A percentile compares a stretch with the other conserved stretches of the same genome.
Conservation (phyloP, 1,140 invertebrate species). For the Calosoma granatense region DNA sequence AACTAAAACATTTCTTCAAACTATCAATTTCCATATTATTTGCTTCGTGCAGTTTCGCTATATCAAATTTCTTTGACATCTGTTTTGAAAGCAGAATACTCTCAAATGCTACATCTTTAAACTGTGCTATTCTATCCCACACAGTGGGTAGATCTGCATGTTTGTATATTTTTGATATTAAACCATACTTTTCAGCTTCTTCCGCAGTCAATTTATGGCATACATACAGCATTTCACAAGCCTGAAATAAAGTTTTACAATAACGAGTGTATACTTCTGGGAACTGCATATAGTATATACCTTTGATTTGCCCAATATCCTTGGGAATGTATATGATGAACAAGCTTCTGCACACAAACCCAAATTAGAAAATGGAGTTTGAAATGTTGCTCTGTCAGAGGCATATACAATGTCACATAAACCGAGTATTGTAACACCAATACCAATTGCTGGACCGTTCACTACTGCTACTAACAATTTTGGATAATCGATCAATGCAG, state of each 20-base stretch:
- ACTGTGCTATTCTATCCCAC: slow-evolving; percentile 21
- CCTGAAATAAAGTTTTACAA: slow-evolving; percentile 41
- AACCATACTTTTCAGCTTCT: slow-evolving; percentile 26
- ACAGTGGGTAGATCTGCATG: slow-evolving; percentile 22
- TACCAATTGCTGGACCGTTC: slow-evolving; percentile 90
- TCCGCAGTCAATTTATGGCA: slow-evolving; percentile 66
- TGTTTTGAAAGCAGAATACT: slow-evolving; percentile 25
- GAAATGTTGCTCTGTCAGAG: slow-evolving; percentile 71
- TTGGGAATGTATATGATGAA: slow-evolving; percentile 74
- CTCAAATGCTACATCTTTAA: slow-evolving; percentile 23
- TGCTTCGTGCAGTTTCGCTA: slow-evolving; percentile 17
- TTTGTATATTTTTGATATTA: slow-evolving; percentile 26
- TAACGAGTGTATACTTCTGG: slow-evolving; percentile 15
- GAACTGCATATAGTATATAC: slow-evolving; percentile 32
- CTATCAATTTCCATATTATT: slow-evolving; percentile 22
- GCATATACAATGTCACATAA: slow-evolving; percentile 87
- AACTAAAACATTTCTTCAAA: slow-evolving; percentile 21
- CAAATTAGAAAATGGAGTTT: slow-evolving; percentile 72
- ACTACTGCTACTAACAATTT: slow-evolving; percentile 82
- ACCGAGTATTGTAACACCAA: slow-evolving; percentile 70
- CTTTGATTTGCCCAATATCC: slow-evolving; percentile 66
- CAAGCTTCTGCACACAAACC: slow-evolving; percentile 77
- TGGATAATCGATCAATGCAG: slow-evolving; percentile 74
- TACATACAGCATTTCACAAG: slow-evolving; percentile 70
- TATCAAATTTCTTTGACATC: slow-evolving; percentile 19